phyloP scores from a whole-genome alignment of 1,140 invertebrate genomes.

The Drosophila novamexicana region DNA sequence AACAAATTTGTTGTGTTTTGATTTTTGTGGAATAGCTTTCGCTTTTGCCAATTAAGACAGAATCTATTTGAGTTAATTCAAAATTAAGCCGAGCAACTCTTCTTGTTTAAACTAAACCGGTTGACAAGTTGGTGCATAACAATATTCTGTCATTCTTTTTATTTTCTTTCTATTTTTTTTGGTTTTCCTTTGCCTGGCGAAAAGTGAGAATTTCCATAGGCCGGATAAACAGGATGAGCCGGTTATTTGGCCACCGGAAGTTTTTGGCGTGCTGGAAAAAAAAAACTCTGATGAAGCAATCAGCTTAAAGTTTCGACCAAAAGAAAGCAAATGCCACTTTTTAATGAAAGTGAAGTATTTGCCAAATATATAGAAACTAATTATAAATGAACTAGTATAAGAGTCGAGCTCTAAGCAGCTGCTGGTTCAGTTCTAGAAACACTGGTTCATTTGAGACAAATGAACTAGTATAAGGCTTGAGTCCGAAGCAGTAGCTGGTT shows the following conservation, averaged over 20 bases:
- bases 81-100: neutral
- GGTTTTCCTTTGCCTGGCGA: conserved; percentile 52
- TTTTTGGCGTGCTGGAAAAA: conserved; percentile 25
- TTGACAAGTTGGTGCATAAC: conserved; percentile 41
- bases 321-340: conserved; percentile 55
- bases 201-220: conserved; percentile 74
- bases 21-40: conserved; percentile 48
- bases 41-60: conserved; percentile 52
- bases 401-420: too few relatives aligned
- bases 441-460: too few relatives aligned
- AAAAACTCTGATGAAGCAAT: conserved; percentile 32
- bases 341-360: conserved; percentile 61
- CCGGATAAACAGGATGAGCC: conserved; percentile 64
- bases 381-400: too few relatives aligned
- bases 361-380: neutral
- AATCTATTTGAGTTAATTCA: conserved; percentile 18
- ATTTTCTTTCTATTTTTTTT: conserved; percentile 27
- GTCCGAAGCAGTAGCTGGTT: too few relatives aligned
- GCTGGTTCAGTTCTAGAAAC: too few relatives aligned
- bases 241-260: conserved; percentile 54
- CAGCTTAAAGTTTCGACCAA: conserved; percentile 23
- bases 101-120: conserved; percentile 55
- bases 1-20: neutral
- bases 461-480: too few relatives aligned
- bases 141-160: conserved; percentile 33